Base-by-base conservation (phyloP, 2,888 invertebrate genomes). In the Drosophila anomalata region DNA sequence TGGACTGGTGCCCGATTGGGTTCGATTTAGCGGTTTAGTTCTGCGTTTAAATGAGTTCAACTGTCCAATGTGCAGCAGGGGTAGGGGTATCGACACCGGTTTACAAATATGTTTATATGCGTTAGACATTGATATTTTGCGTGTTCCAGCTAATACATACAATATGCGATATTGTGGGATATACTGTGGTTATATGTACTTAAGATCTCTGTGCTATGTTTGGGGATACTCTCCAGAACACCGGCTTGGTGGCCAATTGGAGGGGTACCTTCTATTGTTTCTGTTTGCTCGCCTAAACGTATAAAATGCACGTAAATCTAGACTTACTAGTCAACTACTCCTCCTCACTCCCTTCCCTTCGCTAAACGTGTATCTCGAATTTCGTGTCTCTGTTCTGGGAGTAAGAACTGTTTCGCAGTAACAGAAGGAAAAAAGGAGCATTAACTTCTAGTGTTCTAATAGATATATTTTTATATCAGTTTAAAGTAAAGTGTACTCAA, bases 251-350 rank as follows among this genome's bases (percentile, higher is more conserved):
- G 29, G 29, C 29, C 9, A 9, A 7, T 29, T 29, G 29, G 29
- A 29, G 29, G 29, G 29, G 9, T 29, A 1, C 9, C 2, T 22
- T n/a, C 22, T 50, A 44, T 58, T 44, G 57, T 56, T 42, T 36
- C 54, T 41, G 17, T 1, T 17, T 17, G 17, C 24, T 47, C 72
- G 75, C 50, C 76, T 78, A 79, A 70, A 82, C 78, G 79, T 82
- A 82, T 66, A 78, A 82, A 82, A 82, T 82, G 82, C 86, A 69
- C 78, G 67, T 77, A 77, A 85, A 60, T 77, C 83, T 86, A 86
- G 57, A 83, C 79, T 78, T 86, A 86, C 70, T 61, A 62, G 75
- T 73, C 76, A 59, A 67, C 57, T 67, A 51, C 36, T 50, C 33
- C 20, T 55, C 44, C 29, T 47, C 58, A 29, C 36, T 57, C 58